Conservation (phyloP, 2,797 vertebrate genomes). For the Harpagifer antarcticus region DNA sequence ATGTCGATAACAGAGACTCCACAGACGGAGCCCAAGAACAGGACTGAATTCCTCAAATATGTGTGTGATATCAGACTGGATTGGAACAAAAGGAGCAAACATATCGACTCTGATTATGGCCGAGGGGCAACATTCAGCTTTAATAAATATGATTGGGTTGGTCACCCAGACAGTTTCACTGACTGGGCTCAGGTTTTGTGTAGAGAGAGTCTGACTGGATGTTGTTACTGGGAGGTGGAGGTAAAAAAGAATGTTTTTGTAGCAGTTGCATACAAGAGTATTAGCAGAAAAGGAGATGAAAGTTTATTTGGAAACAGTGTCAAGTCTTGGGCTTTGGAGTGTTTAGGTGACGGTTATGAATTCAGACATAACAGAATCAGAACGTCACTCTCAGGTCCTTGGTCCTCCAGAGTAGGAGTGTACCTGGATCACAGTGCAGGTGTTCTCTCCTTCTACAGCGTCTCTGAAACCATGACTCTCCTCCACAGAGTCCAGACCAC, state of each 20-base stretch:
- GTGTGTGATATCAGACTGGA: too few relatives aligned
- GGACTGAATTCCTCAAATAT: too few relatives aligned
- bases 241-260: rapidly evolving
- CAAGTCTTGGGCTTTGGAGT: slow-evolving; percentile 29
- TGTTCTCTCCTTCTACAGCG: too few relatives aligned
- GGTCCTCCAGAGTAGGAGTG: neutral
- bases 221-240: slow-evolving; percentile 28
- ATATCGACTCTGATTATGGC: too few relatives aligned
- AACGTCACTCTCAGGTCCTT: neutral
- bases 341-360: neutral
- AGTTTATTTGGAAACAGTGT: slow-evolving; percentile 4
- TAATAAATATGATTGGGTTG: rapidly evolving
- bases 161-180: neutral
- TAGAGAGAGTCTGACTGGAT: neutral
- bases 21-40: too few relatives aligned
- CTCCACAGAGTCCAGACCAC: slow-evolving; percentile 33
- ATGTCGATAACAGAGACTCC: too few relatives aligned
- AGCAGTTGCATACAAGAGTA: neutral
- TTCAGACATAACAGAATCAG: slow-evolving; percentile 13
- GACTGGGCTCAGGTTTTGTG: rapidly evolving
- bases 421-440: too few relatives aligned
- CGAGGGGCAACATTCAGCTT: too few relatives aligned
- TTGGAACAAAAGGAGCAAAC: too few relatives aligned
- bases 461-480: neutral
- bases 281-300: neutral